Evolutionary conservation across 1,140 invertebrate species (phyloP), one percentile per base, ranked within the genome.

Genomic region (Cydia strobilella): DNA sequence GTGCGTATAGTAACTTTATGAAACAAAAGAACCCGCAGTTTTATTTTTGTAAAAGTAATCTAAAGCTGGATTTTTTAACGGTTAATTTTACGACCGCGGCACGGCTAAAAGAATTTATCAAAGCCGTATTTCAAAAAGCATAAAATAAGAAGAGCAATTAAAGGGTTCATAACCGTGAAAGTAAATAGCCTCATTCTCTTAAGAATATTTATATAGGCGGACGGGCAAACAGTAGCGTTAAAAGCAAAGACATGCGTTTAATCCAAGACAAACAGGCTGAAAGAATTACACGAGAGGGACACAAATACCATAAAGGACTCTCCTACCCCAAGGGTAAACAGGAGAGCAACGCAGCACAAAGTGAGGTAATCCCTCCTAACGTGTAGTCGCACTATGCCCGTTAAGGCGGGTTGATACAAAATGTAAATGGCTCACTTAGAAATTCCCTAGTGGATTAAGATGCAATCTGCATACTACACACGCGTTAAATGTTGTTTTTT

Each of bases 221-320:
- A 48, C 74, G 82, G 81, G 83, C 82, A 92, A 92, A 90, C 90
- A 89, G 90, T 89, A 92, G 89, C 87, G 83, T 84, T 89, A 85
- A 90, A 88, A 88, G 86, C 88, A 86, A 91, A 91, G 88, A 91
- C 87, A 91, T 87, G 86, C 87, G 88, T 88, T 87, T 89, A 90
- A 89, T 90, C 87, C 85, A 87, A 88, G 84, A 86, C 83, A 91
- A 90, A 90, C 86, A 89, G 82, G 82, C 81, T 89, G 84, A 89
- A 91, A 89, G 88, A 91, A 90, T 87, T 87, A 90, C 84, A 83
- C 63, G 84, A 84, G 86, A 78, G 84, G 84, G 87, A 88, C 86
- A 89, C 84, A 87, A 89, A 88, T 82, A 89, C 82, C 82, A 80
- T 86, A 82, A 82, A 84, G 82, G 80, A 79, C 82, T 74, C 77